Conservation (phyloP, 2,888 invertebrate species). For the Patella ulyssiponensis region DNA sequence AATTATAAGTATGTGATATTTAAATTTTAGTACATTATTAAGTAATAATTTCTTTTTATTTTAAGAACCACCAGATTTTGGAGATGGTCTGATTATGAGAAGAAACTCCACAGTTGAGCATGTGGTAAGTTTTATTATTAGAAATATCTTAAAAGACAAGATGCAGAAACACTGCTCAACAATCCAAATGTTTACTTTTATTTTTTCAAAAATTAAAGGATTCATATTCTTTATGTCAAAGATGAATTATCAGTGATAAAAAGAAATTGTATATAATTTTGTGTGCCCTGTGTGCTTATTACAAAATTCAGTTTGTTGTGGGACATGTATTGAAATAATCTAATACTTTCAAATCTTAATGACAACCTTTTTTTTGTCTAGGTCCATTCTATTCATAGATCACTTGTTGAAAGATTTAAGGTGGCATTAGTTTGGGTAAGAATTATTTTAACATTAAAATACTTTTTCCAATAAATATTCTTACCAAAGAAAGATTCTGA, state of each 20-base stretch:
- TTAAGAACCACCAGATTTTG: constrained; percentile 91
- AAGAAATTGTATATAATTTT: background rate
- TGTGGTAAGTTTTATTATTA: constrained; percentile 75
- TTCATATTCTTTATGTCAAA: background rate
- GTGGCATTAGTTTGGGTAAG: constrained; percentile 95
- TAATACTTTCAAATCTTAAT: no score
- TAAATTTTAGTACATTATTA: no score
- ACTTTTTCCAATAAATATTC: no score
- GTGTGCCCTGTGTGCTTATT: no score
- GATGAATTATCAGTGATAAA: background rate
- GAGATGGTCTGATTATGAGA: constrained; percentile 93
- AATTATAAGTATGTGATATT: no score
- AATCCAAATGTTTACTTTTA: no score
- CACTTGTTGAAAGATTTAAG: constrained; percentile 92
- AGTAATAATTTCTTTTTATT: constrained; percentile 18
- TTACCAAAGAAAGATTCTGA: no score
- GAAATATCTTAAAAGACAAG: background rate
- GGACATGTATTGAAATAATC: no score
- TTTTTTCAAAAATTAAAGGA: background rate
- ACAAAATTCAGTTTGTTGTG: no score
- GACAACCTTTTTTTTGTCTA: constrained; percentile 51
- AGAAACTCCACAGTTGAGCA: constrained; percentile 93
- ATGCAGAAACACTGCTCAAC: no score
- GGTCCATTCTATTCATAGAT: constrained; percentile 96
- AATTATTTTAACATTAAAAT: no score